Evolutionary conservation across 2,888 invertebrate genomes (phyloP).

Genomic region (Parnassius apollo): DNA sequence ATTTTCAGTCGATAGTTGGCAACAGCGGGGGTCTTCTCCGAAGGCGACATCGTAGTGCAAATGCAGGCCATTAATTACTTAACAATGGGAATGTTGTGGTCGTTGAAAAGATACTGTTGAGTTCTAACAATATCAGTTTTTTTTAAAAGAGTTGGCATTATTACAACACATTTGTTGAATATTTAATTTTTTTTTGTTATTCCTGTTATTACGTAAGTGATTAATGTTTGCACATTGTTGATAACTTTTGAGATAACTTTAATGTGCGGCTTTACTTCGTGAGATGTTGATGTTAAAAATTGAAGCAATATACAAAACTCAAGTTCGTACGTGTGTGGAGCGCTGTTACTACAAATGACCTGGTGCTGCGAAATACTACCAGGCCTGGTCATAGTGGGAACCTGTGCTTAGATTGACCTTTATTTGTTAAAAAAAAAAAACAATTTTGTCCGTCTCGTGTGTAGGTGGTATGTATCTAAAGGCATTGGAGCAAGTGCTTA

Average conservation of each 20-base stretch:
- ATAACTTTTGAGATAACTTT: neutral
- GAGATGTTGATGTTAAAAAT: no score
- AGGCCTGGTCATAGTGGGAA: no score
- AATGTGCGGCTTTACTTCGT: no score
- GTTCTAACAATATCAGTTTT: conserved; percentile 17
- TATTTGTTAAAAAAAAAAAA: no score
- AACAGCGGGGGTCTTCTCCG: conserved; percentile 60
- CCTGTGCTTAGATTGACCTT: no score
- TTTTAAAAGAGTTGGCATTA: conserved; percentile 7
- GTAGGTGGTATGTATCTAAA: no score
- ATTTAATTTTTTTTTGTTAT: neutral
- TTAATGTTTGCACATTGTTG: conserved; percentile 8
- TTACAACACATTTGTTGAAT: conserved; percentile 11
- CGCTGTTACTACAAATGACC: no score
- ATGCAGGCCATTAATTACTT: conserved; percentile 63
- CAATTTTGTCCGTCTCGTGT: no score
- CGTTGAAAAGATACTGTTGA: conserved; percentile 55
- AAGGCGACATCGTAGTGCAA: conserved; percentile 44
- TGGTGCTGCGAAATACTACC: no score
- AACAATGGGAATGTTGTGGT: conserved; percentile 51
- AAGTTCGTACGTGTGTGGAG: no score
- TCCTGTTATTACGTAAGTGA: conserved; percentile 13
- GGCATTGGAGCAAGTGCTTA: no score
- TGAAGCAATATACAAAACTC: no score
- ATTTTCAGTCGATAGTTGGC: conserved; percentile 48